Evolutionary conservation across 2,113 vertebrate genomes (phyloP), one percentile per base, ranked within the genome.

Genomic region (Choloepus hoffmanni): DNA sequence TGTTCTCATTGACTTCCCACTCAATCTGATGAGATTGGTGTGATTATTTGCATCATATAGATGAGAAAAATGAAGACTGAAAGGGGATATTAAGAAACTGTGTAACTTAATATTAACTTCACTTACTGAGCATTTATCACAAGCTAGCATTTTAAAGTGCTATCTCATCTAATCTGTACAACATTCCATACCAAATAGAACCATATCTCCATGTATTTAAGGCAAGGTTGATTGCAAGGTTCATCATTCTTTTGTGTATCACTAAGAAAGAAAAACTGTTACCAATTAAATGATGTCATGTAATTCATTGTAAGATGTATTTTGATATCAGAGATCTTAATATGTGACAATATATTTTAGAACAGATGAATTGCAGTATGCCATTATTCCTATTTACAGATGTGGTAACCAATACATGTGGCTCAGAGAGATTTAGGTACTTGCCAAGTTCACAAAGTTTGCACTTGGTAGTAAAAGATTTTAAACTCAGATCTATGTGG

Each of bases 271-370:
- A 77, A 68, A 89, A 82, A 53, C 2, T 55, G 26, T 8, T 53
- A 45, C 18, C 24, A 50, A 40, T 76, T 60, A 81, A 86, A 73
- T 48, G 40, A 5, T 2, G 10, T 14, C 33, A 33, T 14, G 33
- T 1, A 36, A 16, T 82, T 74, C 36, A 67, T 83, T 67, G 1
- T 60, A 68, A 88, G 33, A 83, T 21, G 9, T 19, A 58, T 74
- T 43, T 11, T 65, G 18, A 26, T 50, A 86, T 63, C 65, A 82
- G 67, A 30, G 36, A 67, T 67, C 58, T 11, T 83, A 24, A 67
- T 62, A 83, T 82, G 43, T 40, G 67, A 92, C 65, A 74, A 76
- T 43, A 88, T 33, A 88, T 50, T 92, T 92, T 40, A 74, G 36
- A 58, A 60, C 28, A 81, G 33, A 14, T 60, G 12, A 60, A 68